Conservation (phyloP, 2,888 invertebrate species). For the Dolichomitus sp. region DNA sequence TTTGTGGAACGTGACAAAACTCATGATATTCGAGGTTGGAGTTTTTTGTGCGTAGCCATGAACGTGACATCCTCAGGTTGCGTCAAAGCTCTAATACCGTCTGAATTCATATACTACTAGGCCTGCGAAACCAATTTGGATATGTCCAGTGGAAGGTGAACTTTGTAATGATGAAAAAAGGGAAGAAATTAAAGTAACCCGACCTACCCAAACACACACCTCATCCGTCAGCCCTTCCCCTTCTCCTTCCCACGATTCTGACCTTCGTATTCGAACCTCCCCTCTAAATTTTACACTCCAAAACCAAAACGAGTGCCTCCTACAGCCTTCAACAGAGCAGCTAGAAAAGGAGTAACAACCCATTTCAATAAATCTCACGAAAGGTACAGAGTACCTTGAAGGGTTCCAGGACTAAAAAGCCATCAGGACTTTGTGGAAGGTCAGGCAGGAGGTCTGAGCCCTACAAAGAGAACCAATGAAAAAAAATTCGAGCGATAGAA, state of each 20-base stretch:
- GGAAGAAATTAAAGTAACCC: slow-evolving; percentile 13
- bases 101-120: not conserved
- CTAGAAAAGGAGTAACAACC: slow-evolving; percentile 12
- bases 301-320: slow-evolving; percentile 11
- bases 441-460: slow-evolving; percentile 24
- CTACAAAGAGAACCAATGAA: slow-evolving; percentile 23
- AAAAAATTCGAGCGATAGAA: not conserved
- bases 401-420: slow-evolving; percentile 7
- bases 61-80: slow-evolving; percentile 9
- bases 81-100: not conserved
- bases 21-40: not conserved
- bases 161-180: slow-evolving; percentile 1
- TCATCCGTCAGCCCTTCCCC: slow-evolving; percentile 27
- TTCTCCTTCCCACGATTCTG: slow-evolving; percentile 44
- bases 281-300: slow-evolving; percentile 54
- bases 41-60: not conserved
- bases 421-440: slow-evolving; percentile 34
- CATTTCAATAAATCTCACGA: not conserved
- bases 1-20: slow-evolving; percentile 21
- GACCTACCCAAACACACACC: slow-evolving; percentile 58
- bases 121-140: not conserved
- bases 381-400: slow-evolving; percentile 17
- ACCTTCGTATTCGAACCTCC: slow-evolving; percentile 2
- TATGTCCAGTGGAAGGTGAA: slow-evolving; percentile 38
- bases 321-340: slow-evolving; percentile 43